Evolutionary conservation across 2,797 vertebrate species (phyloP).

Genomic region (Falco novaeseelandiae): DNA sequence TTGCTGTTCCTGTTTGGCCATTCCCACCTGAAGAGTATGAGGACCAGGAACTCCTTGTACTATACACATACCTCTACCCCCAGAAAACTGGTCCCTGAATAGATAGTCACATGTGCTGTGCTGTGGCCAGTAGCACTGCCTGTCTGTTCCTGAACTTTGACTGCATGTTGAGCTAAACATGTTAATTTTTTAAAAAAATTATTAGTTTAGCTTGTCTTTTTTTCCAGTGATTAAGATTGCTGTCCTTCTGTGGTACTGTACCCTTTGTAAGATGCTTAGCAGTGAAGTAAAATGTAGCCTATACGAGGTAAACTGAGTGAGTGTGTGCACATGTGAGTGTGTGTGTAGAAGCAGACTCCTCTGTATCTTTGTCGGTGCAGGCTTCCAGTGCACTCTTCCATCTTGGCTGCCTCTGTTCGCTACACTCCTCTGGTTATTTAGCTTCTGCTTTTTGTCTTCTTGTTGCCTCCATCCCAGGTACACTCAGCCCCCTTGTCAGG

Average conservation of each 20-base stretch:
- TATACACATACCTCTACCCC: not conserved
- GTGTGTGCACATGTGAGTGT: rapidly evolving
- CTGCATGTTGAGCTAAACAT: not conserved
- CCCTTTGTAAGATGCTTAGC: not conserved
- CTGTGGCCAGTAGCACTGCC: not conserved
- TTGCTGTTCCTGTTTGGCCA: not conserved
- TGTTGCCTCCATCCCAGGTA: rapidly evolving
- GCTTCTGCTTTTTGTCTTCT: not conserved
- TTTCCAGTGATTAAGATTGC: not conserved
- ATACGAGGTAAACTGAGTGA: not conserved
- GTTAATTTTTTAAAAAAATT: not conserved
- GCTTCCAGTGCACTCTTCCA: not conserved
- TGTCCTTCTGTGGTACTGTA: not conserved
- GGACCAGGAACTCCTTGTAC: not conserved
- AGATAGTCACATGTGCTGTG: not conserved
- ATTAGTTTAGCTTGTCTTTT: not conserved
- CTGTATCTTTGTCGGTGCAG: not conserved
- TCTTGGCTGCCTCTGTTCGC: not conserved
- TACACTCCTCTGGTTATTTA: not conserved
- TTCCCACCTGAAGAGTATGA: not conserved
- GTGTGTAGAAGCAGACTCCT: not conserved
- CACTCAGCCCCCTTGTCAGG: not conserved
- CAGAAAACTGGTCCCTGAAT: not conserved
- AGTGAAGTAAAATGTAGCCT: not conserved
- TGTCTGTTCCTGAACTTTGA: not conserved